A percentile compares a stretch with the other conserved stretches of the same genome.
These are phyloP conservation scores for Margaritifera margaritifera DNA, from an alignment of 2,888 invertebrate species.

Conservation along the genomic window DNA sequence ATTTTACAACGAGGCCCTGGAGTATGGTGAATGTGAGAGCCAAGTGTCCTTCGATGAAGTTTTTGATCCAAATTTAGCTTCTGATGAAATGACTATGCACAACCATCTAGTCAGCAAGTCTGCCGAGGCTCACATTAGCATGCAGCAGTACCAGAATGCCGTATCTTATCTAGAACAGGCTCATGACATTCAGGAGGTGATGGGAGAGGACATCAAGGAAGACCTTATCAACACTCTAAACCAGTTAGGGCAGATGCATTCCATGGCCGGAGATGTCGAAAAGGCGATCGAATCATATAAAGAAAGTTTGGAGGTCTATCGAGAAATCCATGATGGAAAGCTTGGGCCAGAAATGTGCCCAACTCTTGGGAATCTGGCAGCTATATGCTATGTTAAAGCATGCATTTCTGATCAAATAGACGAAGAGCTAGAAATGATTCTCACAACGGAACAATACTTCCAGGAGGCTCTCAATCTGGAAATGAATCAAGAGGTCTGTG, in stretches of 20 bases:
- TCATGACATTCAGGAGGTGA: constrained; percentile 68
- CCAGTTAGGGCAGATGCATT: constrained; percentile 69
- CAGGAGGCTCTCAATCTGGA: constrained; percentile 65
- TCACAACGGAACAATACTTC: constrained; percentile 65
- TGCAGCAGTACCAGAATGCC: constrained; percentile 68
- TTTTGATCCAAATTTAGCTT: constrained; percentile 50
- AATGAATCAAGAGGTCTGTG: constrained; percentile 59
- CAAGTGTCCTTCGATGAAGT: constrained; percentile 49
- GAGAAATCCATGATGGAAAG: constrained; percentile 62
- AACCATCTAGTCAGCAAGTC: constrained; percentile 70
- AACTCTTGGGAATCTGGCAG: constrained; percentile 66
- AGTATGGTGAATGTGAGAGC: constrained; percentile 59
- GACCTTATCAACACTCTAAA: constrained; percentile 67
- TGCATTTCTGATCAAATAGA: constrained; percentile 65
- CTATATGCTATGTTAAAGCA: constrained; percentile 71
- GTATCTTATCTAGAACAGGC: constrained; percentile 69
- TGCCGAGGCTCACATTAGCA: constrained; percentile 69
- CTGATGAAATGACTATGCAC: constrained; percentile 67
- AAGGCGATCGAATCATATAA: constrained; percentile 70
- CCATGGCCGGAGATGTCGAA: constrained; percentile 68
- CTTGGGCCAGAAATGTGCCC: constrained; percentile 66
- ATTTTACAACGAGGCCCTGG: constrained; percentile 69
- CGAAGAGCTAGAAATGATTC: constrained; percentile 63
- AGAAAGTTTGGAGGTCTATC: constrained; percentile 67
- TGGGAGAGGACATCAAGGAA: constrained; percentile 69